These are phyloP conservation scores for Brachycybe producta DNA, from an alignment of 2,888 invertebrate species.

Conservation along the genomic window DNA sequence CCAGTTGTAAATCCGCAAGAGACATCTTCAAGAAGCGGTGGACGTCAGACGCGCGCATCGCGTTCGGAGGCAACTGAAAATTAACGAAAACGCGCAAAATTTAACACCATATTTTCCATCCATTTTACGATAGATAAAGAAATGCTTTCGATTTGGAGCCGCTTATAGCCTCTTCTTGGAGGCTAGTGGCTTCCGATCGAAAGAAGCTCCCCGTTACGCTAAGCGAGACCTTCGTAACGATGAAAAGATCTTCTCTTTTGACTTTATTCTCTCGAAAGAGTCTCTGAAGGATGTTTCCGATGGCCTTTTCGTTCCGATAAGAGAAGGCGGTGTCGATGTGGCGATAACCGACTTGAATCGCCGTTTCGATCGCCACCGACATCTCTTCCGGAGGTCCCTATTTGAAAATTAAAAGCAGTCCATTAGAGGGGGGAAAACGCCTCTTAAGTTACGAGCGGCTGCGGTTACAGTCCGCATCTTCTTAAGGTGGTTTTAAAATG, in stretches of 20 bases:
- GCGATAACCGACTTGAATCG: constrained; percentile 62
- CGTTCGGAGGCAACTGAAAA: constrained; percentile 37
- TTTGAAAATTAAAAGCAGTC: background rate
- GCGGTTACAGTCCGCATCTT: too few relatives aligned
- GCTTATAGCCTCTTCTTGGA: too few relatives aligned
- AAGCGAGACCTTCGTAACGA: constrained; percentile 80
- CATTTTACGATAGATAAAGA: too few relatives aligned
- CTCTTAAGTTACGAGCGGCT: too few relatives aligned
- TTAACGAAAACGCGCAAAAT: background rate
- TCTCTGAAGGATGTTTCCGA: constrained; percentile 57
- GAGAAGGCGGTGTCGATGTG: constrained; percentile 69
- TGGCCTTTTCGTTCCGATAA: constrained; percentile 60
- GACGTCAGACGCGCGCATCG: constrained; percentile 53
- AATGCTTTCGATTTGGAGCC: too few relatives aligned
- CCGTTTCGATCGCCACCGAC: constrained; percentile 51
- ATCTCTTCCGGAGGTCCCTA: constrained; percentile 41
- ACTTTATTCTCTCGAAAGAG: constrained; percentile 55
- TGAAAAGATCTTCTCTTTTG: constrained; percentile 62
- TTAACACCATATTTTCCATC: too few relatives aligned
- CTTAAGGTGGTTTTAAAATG: too few relatives aligned
- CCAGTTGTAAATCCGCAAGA: constrained; percentile 51
- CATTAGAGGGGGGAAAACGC: too few relatives aligned
- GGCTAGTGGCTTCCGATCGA: too few relatives aligned
- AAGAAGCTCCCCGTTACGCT: too few relatives aligned
- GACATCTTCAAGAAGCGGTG: constrained; percentile 53